phyloP scores from a whole-genome alignment of 2,113 vertebrate genomes.

The Tenrec ecaudatus region DNA sequence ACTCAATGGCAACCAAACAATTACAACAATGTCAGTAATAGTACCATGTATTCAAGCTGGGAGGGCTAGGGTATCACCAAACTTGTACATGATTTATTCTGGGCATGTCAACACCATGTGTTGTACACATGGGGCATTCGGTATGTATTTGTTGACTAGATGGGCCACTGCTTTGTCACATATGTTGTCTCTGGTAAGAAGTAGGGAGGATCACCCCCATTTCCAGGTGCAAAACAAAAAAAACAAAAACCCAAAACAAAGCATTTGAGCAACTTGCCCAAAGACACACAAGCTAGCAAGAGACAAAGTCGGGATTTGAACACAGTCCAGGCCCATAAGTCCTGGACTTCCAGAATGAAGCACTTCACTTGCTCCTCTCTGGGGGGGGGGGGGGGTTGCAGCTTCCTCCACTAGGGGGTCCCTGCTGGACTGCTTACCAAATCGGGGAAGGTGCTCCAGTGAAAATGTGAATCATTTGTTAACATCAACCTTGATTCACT shows the following conservation, averaged over 20 bases:
- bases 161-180: background rate
- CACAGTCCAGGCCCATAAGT: background rate
- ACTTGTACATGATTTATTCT: background rate
- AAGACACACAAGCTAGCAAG: background rate
- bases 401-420: background rate
- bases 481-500: background rate
- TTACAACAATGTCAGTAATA: background rate
- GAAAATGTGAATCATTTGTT: background rate
- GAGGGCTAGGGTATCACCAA: background rate
- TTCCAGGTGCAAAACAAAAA: background rate
- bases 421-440: background rate
- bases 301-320: background rate
- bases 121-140: background rate
- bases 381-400: background rate
- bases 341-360: background rate
- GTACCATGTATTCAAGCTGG: background rate
- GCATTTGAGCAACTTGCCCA: background rate
- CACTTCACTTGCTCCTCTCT: background rate
- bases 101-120: background rate
- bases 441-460: background rate
- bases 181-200: background rate
- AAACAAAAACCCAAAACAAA: background rate
- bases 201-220: background rate
- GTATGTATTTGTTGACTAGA: background rate
- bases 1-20: background rate